Percentiles rank a stretch among this genome's conserved stretches.
Conservation (phyloP, 2,888 invertebrate genomes). For the Polia nebulosa region DNA sequence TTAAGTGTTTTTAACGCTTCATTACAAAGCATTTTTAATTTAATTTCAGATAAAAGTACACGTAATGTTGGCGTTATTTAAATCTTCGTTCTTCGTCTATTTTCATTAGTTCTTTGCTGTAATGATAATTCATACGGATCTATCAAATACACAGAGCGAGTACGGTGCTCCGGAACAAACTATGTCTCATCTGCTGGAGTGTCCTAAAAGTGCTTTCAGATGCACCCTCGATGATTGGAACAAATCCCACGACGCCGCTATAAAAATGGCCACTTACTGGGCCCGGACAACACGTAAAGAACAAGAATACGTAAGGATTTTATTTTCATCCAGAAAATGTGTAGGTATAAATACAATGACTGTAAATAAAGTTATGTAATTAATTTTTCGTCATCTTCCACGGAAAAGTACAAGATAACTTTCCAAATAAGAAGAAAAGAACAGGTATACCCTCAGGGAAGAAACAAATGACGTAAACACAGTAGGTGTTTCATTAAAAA, state of each 20-base stretch:
- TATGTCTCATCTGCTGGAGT: no score
- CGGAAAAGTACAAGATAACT: neutral
- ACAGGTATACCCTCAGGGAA: neutral
- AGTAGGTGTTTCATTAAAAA: neutral
- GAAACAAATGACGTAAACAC: neutral
- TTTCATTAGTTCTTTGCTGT: neutral
- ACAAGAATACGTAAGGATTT: no score
- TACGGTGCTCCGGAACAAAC: no score
- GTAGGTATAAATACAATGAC: no score
- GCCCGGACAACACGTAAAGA: no score
- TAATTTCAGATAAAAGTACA: neutral
- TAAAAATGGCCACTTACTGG: no score
- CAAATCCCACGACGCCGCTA: no score
- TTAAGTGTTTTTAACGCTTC: constrained; percentile 9
- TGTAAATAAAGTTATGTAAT: no score
- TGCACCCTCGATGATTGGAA: no score
- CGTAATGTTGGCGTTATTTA: constrained; percentile 2
- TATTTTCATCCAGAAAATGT: no score
- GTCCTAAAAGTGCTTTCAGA: no score
- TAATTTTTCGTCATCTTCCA: neutral
- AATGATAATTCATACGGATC: neutral
- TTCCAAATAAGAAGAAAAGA: neutral
- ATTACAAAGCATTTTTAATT: neutral
- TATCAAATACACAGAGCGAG: no score
- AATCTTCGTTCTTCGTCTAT: neutral